A percentile compares a stretch with the other conserved stretches of the same genome.
These are phyloP conservation scores for Neolamprologus sp. DNA, from an alignment of 2,113 vertebrate genomes.

Conservation along the genomic window DNA sequence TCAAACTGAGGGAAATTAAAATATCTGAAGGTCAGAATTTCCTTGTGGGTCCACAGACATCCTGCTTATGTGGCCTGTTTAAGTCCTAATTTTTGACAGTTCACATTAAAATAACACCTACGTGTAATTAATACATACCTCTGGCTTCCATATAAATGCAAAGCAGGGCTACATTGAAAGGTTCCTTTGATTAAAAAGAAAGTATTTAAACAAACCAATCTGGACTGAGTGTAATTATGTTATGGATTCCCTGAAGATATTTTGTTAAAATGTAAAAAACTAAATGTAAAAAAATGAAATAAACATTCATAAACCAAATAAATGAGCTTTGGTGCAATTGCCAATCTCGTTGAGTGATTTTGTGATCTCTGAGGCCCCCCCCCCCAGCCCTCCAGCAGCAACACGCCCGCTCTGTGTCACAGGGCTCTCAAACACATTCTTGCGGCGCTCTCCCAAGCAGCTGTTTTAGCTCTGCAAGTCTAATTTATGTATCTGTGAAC, in stretches of 20 bases:
- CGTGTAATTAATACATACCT: not conserved
- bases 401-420: not conserved
- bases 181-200: not conserved
- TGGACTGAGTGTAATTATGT: not conserved
- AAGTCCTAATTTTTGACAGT: not conserved
- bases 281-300: not conserved
- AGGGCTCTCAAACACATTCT: not conserved
- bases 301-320: not conserved
- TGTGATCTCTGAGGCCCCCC: not conserved
- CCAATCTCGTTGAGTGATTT: not conserved
- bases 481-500: slow-evolving; percentile 25
- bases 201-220: not conserved
- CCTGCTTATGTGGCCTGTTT: not conserved
- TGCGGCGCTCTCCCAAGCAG: not conserved
- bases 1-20: not conserved
- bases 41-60: not conserved
- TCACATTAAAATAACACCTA: not conserved
- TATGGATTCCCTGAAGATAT: not conserved
- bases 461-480: slow-evolving; percentile 4
- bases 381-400: not conserved
- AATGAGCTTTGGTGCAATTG: not conserved
- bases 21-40: not conserved
- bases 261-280: not conserved
- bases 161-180: not conserved
- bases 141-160: not conserved